phyloP scores from a whole-genome alignment of 2,113 vertebrate genomes.

The Phodopus roborovskii region DNA sequence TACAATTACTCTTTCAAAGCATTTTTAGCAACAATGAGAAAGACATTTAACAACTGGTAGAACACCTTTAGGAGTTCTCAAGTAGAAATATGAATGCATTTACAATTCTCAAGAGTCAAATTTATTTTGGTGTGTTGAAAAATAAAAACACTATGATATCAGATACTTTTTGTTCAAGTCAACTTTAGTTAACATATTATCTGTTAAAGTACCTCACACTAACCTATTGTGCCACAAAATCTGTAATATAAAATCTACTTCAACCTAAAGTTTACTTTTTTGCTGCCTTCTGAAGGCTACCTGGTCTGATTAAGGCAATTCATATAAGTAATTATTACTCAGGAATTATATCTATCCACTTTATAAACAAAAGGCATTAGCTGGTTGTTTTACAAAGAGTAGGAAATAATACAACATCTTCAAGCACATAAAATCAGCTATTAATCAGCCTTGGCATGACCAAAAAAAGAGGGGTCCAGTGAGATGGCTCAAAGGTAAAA shows the following conservation, averaged over 20 bases:
- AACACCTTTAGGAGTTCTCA: slow-evolving; percentile 7
- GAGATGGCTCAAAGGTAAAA: neutral
- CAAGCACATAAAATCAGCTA: neutral
- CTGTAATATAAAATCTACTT: slow-evolving; percentile 23
- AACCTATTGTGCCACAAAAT: neutral
- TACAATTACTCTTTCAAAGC: slow-evolving; percentile 60
- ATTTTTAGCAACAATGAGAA: slow-evolving; percentile 16
- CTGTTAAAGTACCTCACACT: too few species aligned
- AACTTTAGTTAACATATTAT: neutral
- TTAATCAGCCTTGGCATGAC: neutral
- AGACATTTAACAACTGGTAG: neutral
- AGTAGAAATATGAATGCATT: slow-evolving; percentile 3
- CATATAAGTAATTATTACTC: neutral
- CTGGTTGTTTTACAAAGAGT: neutral
- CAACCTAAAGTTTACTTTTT: neutral
- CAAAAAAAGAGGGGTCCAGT: neutral
- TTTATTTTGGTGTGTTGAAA: slow-evolving; percentile 11
- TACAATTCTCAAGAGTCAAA: neutral
- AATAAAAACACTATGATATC: neutral
- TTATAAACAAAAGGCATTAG: neutral
- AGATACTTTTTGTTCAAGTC: neutral
- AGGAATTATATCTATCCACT: neutral
- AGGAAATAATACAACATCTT: slow-evolving; percentile 13
- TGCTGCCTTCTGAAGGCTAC: neutral
- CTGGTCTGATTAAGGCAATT: slow-evolving; percentile 13